A percentile compares a stretch with the other conserved stretches of the same genome.
phyloP scores from a whole-genome alignment of 2,113 vertebrate species.

The Nothocercus julius region DNA sequence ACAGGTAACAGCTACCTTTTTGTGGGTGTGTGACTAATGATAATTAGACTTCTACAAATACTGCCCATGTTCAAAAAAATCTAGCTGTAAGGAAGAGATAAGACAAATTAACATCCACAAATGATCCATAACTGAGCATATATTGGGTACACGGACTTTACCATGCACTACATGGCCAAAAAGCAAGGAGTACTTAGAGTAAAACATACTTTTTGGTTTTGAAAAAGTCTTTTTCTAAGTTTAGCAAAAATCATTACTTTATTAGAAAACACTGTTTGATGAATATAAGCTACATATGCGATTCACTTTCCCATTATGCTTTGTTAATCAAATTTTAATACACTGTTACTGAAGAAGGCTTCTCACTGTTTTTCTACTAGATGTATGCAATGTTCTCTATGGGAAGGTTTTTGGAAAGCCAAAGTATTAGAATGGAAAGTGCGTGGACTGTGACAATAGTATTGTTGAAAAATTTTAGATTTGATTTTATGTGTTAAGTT shows the following conservation, averaged over 20 bases:
- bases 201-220: background rate
- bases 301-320: background rate
- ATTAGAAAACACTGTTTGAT: background rate
- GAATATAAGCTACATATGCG: background rate
- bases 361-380: background rate
- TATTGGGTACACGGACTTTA: background rate
- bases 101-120: background rate
- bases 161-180: background rate
- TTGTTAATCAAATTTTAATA: background rate
- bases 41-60: background rate
- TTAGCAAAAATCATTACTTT: background rate
- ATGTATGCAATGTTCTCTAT: background rate
- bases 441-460: too few relatives aligned
- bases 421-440: background rate
- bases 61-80: background rate
- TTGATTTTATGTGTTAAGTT: background rate
- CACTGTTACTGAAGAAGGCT: background rate
- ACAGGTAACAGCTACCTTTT: constrained; percentile 73
- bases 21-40: background rate
- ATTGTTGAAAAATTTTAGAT: background rate
- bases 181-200: background rate
- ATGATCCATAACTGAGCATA: background rate
- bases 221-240: background rate
- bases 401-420: background rate
- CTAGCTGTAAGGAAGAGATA: background rate